Percentiles rank a stretch among this genome's conserved stretches.
These are phyloP conservation scores for Collichthys lucidus DNA, from an alignment of 2,113 vertebrate genomes.

Conservation along the genomic window DNA sequence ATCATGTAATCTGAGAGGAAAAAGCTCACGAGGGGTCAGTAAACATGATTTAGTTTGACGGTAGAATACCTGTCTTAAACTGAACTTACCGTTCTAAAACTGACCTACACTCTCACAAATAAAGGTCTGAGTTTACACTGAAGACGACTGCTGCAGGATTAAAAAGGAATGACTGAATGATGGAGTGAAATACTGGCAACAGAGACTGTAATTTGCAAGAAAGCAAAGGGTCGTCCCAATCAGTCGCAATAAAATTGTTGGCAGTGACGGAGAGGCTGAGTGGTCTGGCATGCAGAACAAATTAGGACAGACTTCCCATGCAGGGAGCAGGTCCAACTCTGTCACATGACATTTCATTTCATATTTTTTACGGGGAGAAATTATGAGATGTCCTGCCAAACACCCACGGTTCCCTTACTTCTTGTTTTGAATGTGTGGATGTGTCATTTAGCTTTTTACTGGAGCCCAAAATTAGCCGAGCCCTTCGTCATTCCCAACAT, in stretches of 20 bases:
- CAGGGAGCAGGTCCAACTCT: constrained; percentile 49
- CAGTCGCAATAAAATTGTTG: constrained; percentile 22
- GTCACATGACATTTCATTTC: constrained; percentile 46
- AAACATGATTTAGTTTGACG: no score
- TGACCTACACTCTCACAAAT: no score
- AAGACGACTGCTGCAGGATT: not conserved
- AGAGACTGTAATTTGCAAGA: constrained; percentile 18
- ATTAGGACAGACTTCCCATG: constrained; percentile 32
- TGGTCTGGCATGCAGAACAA: constrained; percentile 47
- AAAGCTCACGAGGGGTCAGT: no score
- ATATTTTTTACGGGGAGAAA: constrained; percentile 56
- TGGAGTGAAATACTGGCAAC: not conserved
- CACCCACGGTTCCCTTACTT: constrained; percentile 41
- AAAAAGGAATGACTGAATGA: not conserved
- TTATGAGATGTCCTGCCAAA: constrained; percentile 55
- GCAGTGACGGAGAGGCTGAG: constrained; percentile 15
- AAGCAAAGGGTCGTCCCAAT: constrained; percentile 13
- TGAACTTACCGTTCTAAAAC: no score
- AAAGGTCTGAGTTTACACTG: no score
- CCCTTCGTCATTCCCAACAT: constrained; percentile 21
- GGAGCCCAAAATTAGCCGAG: constrained; percentile 23
- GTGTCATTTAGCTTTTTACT: constrained; percentile 35
- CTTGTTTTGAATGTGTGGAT: constrained; percentile 1
- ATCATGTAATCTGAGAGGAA: no score
- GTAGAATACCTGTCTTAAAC: no score